Conservation (phyloP, 2,113 vertebrate species). For the Phrynosoma blainvillii region DNA sequence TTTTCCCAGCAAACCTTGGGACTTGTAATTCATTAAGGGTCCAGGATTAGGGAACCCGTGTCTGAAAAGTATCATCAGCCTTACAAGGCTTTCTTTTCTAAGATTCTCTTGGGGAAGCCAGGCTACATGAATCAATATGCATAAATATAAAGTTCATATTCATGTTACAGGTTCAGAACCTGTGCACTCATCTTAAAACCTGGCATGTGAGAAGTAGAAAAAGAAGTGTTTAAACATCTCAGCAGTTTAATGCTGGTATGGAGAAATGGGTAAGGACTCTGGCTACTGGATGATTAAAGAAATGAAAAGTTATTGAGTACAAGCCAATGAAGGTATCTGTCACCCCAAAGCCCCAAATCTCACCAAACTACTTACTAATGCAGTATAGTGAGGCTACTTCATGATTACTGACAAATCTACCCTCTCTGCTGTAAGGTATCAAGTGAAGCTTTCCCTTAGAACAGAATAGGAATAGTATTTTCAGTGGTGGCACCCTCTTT, state of each 20-base stretch:
- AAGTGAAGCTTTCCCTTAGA: not conserved
- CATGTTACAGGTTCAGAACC: not conserved
- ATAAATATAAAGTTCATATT: not conserved
- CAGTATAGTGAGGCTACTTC: not conserved
- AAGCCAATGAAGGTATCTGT: not conserved
- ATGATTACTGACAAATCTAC: not conserved
- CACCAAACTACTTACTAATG: not conserved
- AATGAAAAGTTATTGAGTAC: not conserved
- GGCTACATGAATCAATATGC: not conserved
- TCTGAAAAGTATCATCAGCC: not conserved
- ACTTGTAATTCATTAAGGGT: not conserved
- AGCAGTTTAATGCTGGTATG: not conserved
- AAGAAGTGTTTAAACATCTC: not conserved
- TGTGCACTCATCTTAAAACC: not conserved
- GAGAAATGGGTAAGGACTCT: not conserved
- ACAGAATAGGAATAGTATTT: no score
- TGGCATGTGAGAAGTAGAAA: not conserved
- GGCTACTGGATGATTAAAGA: not conserved
- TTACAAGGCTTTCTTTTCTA: not conserved
- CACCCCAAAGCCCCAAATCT: not conserved
- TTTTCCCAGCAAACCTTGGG: not conserved
- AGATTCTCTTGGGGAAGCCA: not conserved
- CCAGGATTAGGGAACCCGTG: not conserved
- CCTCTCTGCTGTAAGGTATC: not conserved
- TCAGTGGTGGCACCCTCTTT: no score